Conservation (phyloP, 2,113 vertebrate species). For the Jaculus jaculus region DNA sequence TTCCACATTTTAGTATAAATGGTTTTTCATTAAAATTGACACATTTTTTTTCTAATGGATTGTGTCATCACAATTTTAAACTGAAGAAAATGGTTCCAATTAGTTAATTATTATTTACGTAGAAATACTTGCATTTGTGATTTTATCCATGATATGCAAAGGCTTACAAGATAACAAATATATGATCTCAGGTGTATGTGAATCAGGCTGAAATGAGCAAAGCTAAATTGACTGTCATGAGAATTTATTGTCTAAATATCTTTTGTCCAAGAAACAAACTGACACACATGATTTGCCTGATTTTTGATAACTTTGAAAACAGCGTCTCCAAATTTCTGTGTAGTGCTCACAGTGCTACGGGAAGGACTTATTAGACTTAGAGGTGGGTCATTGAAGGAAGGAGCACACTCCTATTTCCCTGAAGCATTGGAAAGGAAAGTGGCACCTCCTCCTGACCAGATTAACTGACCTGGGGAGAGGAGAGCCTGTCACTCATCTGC, state of each 20-base stretch:
- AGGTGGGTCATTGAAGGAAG: too few relatives aligned
- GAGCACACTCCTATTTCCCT: neutral
- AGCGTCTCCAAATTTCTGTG: neutral
- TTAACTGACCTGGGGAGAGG: too few relatives aligned
- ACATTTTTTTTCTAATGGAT: neutral
- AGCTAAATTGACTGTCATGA: neutral
- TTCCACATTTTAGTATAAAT: neutral
- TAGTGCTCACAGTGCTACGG: neutral
- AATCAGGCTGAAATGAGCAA: neutral
- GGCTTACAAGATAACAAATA: neutral
- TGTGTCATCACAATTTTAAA: too few relatives aligned
- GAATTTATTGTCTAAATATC: neutral
- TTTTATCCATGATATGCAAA: neutral
- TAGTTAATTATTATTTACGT: neutral
- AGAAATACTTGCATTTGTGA: neutral
- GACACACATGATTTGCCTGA: neutral
- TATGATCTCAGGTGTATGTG: neutral
- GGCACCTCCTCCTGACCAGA: too few relatives aligned
- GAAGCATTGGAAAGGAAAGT: too few relatives aligned
- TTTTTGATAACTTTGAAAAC: neutral
- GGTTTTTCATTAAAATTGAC: neutral
- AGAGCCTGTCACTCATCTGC: too few relatives aligned
- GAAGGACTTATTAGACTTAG: too few relatives aligned
- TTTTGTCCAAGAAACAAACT: neutral
- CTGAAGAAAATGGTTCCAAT: neutral